Conservation (phyloP, 2,797 vertebrate species). For the Discoglossus pictus region DNA sequence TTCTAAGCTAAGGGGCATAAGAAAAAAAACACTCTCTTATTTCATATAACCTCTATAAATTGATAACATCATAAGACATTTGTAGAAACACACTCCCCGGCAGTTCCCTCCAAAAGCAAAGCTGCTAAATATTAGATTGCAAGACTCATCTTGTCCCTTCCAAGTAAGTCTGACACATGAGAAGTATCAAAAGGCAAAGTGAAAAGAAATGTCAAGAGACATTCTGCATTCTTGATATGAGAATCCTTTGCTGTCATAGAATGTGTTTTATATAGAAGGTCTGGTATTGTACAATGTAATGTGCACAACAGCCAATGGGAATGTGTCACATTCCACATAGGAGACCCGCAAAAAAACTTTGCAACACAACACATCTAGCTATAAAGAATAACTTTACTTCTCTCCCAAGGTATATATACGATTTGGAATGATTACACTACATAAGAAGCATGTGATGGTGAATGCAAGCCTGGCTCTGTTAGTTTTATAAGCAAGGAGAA, state of each 20-base stretch:
- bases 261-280: too few relatives aligned
- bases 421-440: too few relatives aligned
- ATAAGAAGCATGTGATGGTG: background rate
- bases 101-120: background rate
- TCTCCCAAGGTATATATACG: too few relatives aligned
- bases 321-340: constrained; percentile 30
- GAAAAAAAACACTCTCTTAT: constrained; percentile 6
- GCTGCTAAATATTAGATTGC: constrained; percentile 9
- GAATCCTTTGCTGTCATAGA: too few relatives aligned
- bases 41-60: background rate
- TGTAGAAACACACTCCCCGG: background rate
- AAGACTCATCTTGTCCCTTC: background rate
- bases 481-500: background rate
- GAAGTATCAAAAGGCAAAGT: background rate
- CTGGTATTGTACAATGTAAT: constrained; percentile 36
- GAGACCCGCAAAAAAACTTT: constrained; percentile 18
- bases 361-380: constrained; percentile 24
- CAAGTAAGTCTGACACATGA: constrained; percentile 6
- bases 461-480: constrained; percentile 6
- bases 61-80: background rate
- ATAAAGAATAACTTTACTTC: background rate
- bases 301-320: constrained; percentile 15
- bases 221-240: background rate
- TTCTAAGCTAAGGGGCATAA: constrained; percentile 4
- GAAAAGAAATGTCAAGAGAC: background rate